Percentiles rank a stretch among this genome's conserved stretches.
Evolutionary conservation across 2,113 vertebrate species (phyloP).

Genomic region (Machaerirhynchus nigripectus): DNA sequence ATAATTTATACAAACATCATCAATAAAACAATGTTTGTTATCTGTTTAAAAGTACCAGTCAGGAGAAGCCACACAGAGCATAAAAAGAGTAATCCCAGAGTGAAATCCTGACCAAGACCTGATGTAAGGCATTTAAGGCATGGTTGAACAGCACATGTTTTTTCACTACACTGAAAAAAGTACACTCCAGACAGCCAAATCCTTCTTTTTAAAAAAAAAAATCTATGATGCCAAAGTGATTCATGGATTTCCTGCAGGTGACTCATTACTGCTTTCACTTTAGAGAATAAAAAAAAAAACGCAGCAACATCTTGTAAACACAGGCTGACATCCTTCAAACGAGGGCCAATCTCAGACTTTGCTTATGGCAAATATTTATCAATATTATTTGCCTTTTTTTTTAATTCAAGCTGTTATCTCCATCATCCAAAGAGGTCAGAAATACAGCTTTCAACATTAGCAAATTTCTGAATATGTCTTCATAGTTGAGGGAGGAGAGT

Average conservation of each 20-base stretch:
- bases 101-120: neutral
- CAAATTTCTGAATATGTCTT: neutral
- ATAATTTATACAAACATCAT: neutral
- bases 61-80: neutral
- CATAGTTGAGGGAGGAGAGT: neutral
- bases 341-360: neutral
- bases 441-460: neutral
- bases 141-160: neutral
- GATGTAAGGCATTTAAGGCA: neutral
- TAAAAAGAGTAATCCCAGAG: neutral
- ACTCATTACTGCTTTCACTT: conserved; percentile 55
- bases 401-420: neutral
- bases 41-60: neutral
- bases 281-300: neutral
- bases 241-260: conserved; percentile 38
- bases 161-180: neutral
- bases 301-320: conserved; percentile 20
- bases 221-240: neutral
- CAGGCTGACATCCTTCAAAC: neutral
- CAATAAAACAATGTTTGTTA: neutral
- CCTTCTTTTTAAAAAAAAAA: neutral
- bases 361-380: neutral
- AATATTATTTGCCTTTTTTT: neutral
- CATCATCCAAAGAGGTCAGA: neutral
- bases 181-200: neutral